Conservation (phyloP, 2,113 vertebrate genomes). For the Osmerus eperlanus region DNA sequence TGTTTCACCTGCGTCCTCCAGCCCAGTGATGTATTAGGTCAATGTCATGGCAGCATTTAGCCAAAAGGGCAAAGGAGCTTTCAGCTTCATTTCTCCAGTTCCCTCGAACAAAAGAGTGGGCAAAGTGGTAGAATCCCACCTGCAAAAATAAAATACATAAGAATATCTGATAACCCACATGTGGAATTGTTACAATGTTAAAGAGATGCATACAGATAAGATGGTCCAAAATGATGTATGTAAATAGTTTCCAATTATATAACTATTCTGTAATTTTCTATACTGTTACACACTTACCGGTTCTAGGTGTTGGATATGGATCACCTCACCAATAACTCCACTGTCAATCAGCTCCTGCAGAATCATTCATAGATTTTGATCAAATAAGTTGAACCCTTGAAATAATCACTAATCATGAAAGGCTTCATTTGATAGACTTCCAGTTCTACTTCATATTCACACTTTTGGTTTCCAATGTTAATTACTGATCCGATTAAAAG, state of each 20-base stretch:
- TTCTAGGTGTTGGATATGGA: conserved; percentile 82
- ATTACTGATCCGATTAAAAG: too few relatives aligned
- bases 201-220: conserved; percentile 4
- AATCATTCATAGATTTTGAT: neutral
- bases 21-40: conserved; percentile 82
- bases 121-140: conserved; percentile 82
- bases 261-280: too few relatives aligned
- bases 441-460: neutral
- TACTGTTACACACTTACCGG: conserved; percentile 61
- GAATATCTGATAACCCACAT: neutral
- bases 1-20: conserved; percentile 71
- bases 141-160: conserved; percentile 25
- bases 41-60: conserved; percentile 82
- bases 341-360: conserved; percentile 72
- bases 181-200: neutral
- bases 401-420: neutral
- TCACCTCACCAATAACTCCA: conserved; percentile 74
- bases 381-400: neutral
- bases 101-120: conserved; percentile 82
- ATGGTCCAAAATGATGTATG: neutral
- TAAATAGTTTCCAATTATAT: neutral
- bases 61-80: conserved; percentile 78
- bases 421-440: too few relatives aligned
- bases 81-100: conserved; percentile 81
- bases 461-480: too few relatives aligned